These are phyloP conservation scores for Callocephalon fimbriatum DNA, from an alignment of 2,113 vertebrate genomes.

Conservation along the genomic window DNA sequence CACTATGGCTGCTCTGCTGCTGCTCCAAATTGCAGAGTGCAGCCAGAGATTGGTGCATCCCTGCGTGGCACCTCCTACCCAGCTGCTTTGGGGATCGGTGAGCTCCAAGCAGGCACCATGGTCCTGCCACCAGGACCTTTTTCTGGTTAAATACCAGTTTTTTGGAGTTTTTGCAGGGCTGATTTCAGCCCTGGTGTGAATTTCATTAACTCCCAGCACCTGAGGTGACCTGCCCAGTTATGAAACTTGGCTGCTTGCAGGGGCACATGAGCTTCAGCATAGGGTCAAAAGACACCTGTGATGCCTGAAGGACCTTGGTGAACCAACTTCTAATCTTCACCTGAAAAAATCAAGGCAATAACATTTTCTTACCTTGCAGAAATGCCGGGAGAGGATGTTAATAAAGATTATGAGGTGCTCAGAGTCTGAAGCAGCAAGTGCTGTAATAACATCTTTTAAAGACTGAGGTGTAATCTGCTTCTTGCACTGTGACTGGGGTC, in stretches of 20 bases:
- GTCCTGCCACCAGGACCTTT: not conserved
- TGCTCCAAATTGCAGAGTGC: accelerated
- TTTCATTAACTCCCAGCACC: not conserved
- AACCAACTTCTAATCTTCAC: not conserved
- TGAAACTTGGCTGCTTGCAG: not conserved
- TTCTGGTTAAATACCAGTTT: not conserved
- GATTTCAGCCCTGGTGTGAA: not conserved
- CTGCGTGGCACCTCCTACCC: accelerated
- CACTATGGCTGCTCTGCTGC: not conserved
- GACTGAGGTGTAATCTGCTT: not conserved
- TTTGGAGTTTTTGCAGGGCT: not conserved
- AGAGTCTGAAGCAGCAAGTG: not conserved
- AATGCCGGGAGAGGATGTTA: not conserved
- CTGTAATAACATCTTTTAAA: not conserved
- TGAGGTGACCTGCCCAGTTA: not conserved
- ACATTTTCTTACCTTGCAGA: not conserved
- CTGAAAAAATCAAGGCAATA: not conserved
- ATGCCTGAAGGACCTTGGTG: not conserved
- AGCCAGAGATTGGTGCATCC: accelerated
- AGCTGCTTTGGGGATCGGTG: accelerated
- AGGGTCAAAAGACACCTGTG: not conserved
- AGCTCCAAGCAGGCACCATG: accelerated
- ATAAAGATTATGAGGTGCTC: not conserved
- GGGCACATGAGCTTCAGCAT: not conserved
- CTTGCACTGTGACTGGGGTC: not conserved